Evolutionary conservation across 2,797 vertebrate genomes (phyloP), one percentile per base, ranked within the genome.

Genomic region (Melanotaenia pygmaea): DNA sequence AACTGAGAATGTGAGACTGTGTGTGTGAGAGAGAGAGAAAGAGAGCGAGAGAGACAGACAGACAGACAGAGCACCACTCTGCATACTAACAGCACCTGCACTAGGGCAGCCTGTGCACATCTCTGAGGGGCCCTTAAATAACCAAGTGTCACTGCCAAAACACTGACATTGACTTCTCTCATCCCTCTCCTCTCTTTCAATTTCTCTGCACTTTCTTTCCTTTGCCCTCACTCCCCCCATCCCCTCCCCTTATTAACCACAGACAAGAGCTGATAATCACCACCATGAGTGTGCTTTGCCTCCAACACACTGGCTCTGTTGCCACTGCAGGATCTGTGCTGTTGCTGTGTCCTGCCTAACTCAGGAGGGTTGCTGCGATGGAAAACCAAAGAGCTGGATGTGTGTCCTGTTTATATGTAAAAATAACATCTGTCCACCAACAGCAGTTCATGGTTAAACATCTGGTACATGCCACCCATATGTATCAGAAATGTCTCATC

Each of bases 141-240:
- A 93, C 84, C 73, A 88, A 91, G 91, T 93, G 92, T 93, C 93
- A 94, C 90, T 91, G 91, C 83, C 92, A 89, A 92, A 90, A 93
- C 93, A 83, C 75, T 86, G 85, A 91, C 88, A 89, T 88, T 91
- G 88, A 90, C 90, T 89, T 86, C 84, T 76, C 68, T 76, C 74
- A 64, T 70, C 74, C 66, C 70, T 60, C 67, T 62, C 67, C 72
- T 80, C 68, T 72, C 72, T 54, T 73, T 75, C 69, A 78, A 58
- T 73, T 84, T 85, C 79, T 65, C 86, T 76, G 74, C 76, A 82
- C 81, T 81, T 73, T 81, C 69, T 85, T 58, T 84, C 47, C 77
- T 77, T 54, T 79, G 64, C 7, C 37, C 57, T 67, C 24, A 8
- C 40, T 38, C 32, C 28, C 32, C 38, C 37, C 34, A 2, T 16